Conservation (phyloP, 1,140 invertebrate species). For the Halesus radiatus region DNA sequence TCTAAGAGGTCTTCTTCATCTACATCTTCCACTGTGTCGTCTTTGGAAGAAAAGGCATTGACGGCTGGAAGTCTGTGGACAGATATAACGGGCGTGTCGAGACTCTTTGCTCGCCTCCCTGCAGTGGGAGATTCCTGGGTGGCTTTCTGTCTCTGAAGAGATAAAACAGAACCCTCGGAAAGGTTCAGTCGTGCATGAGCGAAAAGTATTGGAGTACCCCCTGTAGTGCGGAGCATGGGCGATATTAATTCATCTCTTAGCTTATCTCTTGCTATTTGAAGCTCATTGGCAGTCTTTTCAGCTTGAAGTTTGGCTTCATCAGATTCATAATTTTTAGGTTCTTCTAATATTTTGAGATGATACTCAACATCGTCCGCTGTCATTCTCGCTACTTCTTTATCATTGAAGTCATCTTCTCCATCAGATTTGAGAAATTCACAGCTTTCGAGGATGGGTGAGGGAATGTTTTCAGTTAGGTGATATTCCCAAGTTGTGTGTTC, state of each 20-base stretch:
- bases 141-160: slow-evolving; percentile 81
- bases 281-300: slow-evolving; percentile 47
- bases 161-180: slow-evolving; percentile 84
- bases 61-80: slow-evolving; percentile 83
- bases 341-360: slow-evolving; percentile 59
- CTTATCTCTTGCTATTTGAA: slow-evolving; percentile 60
- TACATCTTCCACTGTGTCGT: slow-evolving; percentile 82
- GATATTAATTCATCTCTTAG: slow-evolving; percentile 71
- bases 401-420: slow-evolving; percentile 70
- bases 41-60: slow-evolving; percentile 89
- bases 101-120: slow-evolving; percentile 82
- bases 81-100: slow-evolving; percentile 86
- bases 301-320: slow-evolving; percentile 26
- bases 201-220: slow-evolving; percentile 83
- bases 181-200: slow-evolving; percentile 83
- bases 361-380: slow-evolving; percentile 55
- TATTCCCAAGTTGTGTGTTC: slow-evolving; percentile 73
- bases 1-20: slow-evolving; percentile 77
- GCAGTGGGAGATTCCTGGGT: slow-evolving; percentile 79
- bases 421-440: slow-evolving; percentile 74
- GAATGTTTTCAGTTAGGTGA: slow-evolving; percentile 72
- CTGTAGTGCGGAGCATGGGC: slow-evolving; percentile 74
- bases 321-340: slow-evolving; percentile 50
- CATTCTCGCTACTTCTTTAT: slow-evolving; percentile 69
- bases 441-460: slow-evolving; percentile 73